These are phyloP conservation scores for Listrodromus nycthemerus DNA, from an alignment of 2,888 invertebrate species.

Conservation along the genomic window DNA sequence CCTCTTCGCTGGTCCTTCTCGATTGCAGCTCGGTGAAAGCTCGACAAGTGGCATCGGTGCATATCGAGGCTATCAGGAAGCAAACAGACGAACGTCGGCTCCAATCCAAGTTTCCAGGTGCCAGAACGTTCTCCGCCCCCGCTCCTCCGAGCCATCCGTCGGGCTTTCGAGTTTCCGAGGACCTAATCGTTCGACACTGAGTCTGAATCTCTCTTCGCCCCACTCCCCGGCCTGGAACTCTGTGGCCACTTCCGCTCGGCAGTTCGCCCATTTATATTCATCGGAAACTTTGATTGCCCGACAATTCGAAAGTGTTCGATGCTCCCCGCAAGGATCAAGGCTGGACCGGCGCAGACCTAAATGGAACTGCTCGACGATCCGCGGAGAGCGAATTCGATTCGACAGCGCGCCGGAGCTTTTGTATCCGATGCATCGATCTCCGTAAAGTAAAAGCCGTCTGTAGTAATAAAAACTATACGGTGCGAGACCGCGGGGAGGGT, in stretches of 20 bases:
- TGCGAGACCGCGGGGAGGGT: constrained; percentile 27
- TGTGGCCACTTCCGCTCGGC: constrained; percentile 30
- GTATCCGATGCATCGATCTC: constrained; percentile 76
- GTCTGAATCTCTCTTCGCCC: constrained; percentile 14
- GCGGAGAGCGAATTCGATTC: constrained; percentile 4
- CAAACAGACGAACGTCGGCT: constrained; percentile 31
- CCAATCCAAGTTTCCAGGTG: constrained; percentile 48
- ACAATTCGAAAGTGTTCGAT: constrained; percentile 64
- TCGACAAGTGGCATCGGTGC: constrained; percentile 52
- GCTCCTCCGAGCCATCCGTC: not conserved
- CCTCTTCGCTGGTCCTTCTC: constrained; percentile 6
- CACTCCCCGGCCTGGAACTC: constrained; percentile 1
- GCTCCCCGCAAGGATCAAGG: constrained; percentile 46
- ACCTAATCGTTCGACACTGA: constrained; percentile 49
- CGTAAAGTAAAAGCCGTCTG: constrained; percentile 67
- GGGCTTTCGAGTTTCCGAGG: constrained; percentile 42
- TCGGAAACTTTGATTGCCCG: constrained; percentile 64
- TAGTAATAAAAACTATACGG: not conserved
- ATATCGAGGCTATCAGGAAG: constrained; percentile 52
- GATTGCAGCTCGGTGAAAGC: constrained; percentile 12
- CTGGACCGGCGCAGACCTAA: constrained; percentile 1
- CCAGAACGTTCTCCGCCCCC: constrained; percentile 7
- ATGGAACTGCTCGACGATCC: not conserved
- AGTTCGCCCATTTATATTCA: constrained; percentile 67
- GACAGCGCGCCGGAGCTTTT: constrained; percentile 64